Base-by-base conservation (phyloP, 2,888 invertebrate species). In the Tetragonula carbonaria region DNA sequence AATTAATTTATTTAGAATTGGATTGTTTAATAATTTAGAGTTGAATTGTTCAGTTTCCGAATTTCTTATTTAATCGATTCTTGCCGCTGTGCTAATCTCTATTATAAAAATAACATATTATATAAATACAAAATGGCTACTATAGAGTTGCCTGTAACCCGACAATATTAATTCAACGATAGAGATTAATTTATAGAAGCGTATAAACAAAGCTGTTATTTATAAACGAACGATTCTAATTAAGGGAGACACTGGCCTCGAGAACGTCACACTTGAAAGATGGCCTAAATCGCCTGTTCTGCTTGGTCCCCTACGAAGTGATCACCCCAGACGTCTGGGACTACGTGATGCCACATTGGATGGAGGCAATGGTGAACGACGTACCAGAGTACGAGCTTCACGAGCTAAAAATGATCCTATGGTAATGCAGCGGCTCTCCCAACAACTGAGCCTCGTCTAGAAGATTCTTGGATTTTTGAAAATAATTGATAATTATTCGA, bases 291-390 rank as follows among this genome's bases (percentile, higher is more conserved):
- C 96, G 99, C 84, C 95, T 99, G 70, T 98, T 99, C 94, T 99
- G 99, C 93, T 95, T 99, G 86, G 98, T 99, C 55, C 99, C 99
- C 0, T 99, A 99, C 94, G 99, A 99, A 91, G 98, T 99, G 50
- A 98, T 99, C 88, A 98, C 98, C 0, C 97, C 98, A 87, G 98
- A 99, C 92, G 98, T 99, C 79, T 99, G 99, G 99, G 98, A 99
- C 94, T 97, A 97, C 94, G 98, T 99, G 38, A 99, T 99, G 98
- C 99, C 99, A 0, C 97, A 98, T 91, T 99, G 99, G 99, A 97
- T 99, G 97, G 99, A 99, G 95, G 98, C 99, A 0, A 98, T 99
- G 88, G 98, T 98, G 74, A 97, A 97, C 84, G 98, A 98, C 93
- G 98, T 98, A 0, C 98, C 98, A 0, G 98, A 98, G 94, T 97